Conservation (phyloP, 2,113 vertebrate genomes). For the Hemicordylus capensis region DNA sequence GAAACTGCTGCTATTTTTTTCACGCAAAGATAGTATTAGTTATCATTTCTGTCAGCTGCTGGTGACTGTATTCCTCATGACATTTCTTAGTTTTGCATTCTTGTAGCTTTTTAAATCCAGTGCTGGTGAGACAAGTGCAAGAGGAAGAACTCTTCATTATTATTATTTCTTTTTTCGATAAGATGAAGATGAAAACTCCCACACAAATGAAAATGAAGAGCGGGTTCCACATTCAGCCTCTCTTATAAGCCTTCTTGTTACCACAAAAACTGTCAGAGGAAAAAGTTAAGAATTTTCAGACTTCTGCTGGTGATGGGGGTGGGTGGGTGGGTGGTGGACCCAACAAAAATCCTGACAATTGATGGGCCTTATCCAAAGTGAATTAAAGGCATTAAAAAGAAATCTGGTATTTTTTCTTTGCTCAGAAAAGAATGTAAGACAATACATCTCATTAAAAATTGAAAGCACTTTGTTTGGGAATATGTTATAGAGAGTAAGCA, state of each 20-base stretch:
- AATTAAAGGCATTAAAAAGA: neutral
- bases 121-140: neutral
- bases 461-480: neutral
- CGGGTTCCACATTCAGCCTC: neutral
- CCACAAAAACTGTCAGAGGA: neutral
- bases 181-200: neutral
- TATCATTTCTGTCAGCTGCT: neutral
- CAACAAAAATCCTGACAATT: neutral
- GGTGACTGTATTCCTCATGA: neutral
- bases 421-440: neutral
- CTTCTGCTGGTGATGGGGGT: neutral
- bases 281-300: conserved; percentile 9
- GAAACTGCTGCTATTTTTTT: neutral
- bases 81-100: conserved; percentile 2
- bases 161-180: neutral
- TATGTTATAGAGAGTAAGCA: neutral
- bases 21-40: neutral
- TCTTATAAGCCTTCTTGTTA: neutral
- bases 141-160: neutral
- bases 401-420: neutral
- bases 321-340: too few relatives aligned
- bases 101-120: neutral
- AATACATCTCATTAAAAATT: conserved; percentile 26
- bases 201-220: neutral
- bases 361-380: neutral